These are phyloP conservation scores for Eristalis intricaria DNA, from an alignment of 2,888 invertebrate species.

Conservation along the genomic window DNA sequence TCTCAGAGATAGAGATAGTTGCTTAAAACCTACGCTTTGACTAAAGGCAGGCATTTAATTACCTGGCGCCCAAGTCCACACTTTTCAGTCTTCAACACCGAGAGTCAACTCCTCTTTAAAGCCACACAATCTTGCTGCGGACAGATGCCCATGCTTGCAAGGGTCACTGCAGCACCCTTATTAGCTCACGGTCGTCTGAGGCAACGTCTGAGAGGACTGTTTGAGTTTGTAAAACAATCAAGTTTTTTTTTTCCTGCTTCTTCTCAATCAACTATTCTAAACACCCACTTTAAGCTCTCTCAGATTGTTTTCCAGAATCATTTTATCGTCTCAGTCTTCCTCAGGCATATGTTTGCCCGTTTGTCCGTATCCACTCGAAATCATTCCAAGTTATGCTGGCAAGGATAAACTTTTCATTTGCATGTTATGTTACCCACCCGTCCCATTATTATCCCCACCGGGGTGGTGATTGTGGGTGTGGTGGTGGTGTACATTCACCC, in stretches of 20 bases:
- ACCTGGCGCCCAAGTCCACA: too few species aligned
- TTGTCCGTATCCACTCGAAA: conserved; percentile 46
- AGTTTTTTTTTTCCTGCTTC: background rate
- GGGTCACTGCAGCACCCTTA: background rate
- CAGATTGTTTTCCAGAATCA: background rate
- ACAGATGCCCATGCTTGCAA: background rate
- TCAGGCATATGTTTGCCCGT: conserved; percentile 38
- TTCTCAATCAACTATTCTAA: background rate
- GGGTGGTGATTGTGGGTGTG: too few species aligned
- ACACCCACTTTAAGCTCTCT: background rate
- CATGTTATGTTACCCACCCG: conserved; percentile 46
- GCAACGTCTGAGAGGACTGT: background rate
- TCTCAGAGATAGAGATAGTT: too few species aligned
- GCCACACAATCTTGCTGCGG: too few species aligned
- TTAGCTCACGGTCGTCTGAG: background rate
- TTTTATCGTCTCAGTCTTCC: background rate
- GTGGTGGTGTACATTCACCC: background rate
- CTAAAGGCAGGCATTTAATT: too few species aligned
- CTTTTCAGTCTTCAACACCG: too few species aligned
- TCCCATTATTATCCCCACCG: conserved; percentile 15
- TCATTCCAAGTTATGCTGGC: conserved; percentile 65
- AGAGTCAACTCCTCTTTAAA: too few species aligned
- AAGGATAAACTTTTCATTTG: conserved; percentile 71
- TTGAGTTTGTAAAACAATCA: background rate
- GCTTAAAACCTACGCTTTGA: too few species aligned